Conservation (phyloP, 1,140 invertebrate species). For the Euwallacea similis region DNA sequence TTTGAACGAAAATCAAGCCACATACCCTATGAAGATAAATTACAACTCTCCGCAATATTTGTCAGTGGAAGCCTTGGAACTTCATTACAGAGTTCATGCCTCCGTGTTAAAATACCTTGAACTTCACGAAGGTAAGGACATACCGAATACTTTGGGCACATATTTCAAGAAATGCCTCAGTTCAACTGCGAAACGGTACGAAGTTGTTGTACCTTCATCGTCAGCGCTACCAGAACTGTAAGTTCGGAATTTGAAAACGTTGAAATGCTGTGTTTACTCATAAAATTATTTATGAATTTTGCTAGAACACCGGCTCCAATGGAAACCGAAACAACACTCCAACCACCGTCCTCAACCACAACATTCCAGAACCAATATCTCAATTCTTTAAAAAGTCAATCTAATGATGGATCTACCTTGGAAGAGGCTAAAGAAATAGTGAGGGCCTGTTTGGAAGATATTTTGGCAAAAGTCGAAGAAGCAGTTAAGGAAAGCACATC, state of each 20-base stretch:
- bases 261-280: no score
- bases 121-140: conserved; percentile 60
- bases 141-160: conserved; percentile 45
- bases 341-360: neutral
- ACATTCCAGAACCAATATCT: conserved; percentile 42
- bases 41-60: conserved; percentile 81
- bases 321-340: neutral
- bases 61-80: conserved; percentile 87
- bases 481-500: neutral
- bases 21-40: conserved; percentile 83
- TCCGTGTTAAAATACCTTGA: conserved; percentile 84
- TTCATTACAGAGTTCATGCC: conserved; percentile 81
- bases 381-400: conserved; percentile 24
- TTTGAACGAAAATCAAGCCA: conserved; percentile 77
- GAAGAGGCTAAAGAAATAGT: conserved; percentile 21
- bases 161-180: conserved; percentile 51
- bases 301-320: neutral
- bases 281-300: neutral
- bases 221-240: neutral
- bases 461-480: conserved; percentile 20
- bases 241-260: neutral
- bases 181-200: conserved; percentile 11
- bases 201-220: neutral
- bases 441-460: conserved; percentile 22
- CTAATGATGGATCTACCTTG: neutral